These are phyloP conservation scores for Manis pentadactyla DNA, from an alignment of 2,797 vertebrate genomes.

Conservation along the genomic window DNA sequence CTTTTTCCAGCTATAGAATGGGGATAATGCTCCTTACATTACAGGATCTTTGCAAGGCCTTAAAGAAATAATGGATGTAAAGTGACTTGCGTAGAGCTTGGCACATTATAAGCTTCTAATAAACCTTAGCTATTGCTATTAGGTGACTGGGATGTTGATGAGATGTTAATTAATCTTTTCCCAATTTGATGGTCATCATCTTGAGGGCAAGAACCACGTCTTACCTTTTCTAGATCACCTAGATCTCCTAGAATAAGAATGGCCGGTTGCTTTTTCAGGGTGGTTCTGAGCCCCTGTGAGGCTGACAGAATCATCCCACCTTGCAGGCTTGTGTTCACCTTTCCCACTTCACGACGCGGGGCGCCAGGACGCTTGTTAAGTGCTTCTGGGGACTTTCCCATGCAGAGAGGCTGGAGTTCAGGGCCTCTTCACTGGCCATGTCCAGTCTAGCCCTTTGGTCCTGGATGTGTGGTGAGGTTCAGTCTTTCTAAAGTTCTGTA, in stretches of 20 bases:
- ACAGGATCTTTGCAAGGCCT: background rate
- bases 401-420: background rate
- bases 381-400: background rate
- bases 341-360: background rate
- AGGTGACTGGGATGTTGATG: slow-evolving; percentile 8
- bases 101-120: slow-evolving; percentile 48
- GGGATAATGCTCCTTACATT: background rate
- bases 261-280: background rate
- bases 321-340: background rate
- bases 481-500: background rate
- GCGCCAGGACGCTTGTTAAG: background rate
- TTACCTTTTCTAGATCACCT: background rate
- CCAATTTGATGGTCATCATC: background rate
- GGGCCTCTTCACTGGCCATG: background rate
- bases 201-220: slow-evolving; percentile 31
- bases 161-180: slow-evolving; percentile 43
- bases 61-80: slow-evolving; percentile 7
- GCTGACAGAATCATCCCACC: background rate
- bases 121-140: slow-evolving; percentile 59
- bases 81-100: slow-evolving; percentile 40
- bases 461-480: background rate
- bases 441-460: background rate
- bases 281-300: background rate
- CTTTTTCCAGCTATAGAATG: background rate
- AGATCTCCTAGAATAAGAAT: background rate